These are phyloP conservation scores for Rhogogaster chlorosoma DNA, from an alignment of 2,888 invertebrate genomes.

Conservation along the genomic window DNA sequence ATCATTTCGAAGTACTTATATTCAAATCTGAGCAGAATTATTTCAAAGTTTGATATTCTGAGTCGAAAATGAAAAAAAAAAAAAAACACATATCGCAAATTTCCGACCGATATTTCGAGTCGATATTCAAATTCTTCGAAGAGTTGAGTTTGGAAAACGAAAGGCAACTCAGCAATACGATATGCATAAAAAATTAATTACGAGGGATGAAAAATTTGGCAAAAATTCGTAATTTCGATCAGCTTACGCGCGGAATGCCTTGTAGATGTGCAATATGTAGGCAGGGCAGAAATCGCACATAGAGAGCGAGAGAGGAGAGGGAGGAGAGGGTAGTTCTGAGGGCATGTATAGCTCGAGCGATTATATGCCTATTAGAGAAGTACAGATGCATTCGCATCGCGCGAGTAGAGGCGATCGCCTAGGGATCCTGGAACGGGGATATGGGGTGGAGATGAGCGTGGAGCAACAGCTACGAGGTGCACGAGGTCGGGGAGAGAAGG, in stretches of 20 bases:
- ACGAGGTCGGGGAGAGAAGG: conserved; percentile 47
- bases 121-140: too few relatives aligned
- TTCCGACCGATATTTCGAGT: too few relatives aligned
- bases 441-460: conserved; percentile 51
- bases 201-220: too few relatives aligned
- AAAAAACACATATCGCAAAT: too few relatives aligned
- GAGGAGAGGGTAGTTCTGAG: neutral
- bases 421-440: conserved; percentile 53
- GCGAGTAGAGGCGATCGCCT: conserved; percentile 50
- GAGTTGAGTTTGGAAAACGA: too few relatives aligned
- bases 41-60: too few relatives aligned
- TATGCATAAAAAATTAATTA: too few relatives aligned
- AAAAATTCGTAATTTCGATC: neutral
- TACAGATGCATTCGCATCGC: conserved; percentile 63
- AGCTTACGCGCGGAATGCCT: neutral
- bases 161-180: too few relatives aligned
- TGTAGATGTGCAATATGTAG: neutral
- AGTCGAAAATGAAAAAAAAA: too few relatives aligned
- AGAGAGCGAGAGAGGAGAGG: neutral
- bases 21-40: too few relatives aligned
- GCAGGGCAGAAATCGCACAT: neutral
- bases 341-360: conserved; percentile 62
- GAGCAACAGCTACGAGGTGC: conserved; percentile 44
- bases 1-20: too few relatives aligned
- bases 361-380: conserved; percentile 77